These are phyloP conservation scores for Cyprinella venusta DNA, from an alignment of 2,797 vertebrate genomes.

Conservation along the genomic window DNA sequence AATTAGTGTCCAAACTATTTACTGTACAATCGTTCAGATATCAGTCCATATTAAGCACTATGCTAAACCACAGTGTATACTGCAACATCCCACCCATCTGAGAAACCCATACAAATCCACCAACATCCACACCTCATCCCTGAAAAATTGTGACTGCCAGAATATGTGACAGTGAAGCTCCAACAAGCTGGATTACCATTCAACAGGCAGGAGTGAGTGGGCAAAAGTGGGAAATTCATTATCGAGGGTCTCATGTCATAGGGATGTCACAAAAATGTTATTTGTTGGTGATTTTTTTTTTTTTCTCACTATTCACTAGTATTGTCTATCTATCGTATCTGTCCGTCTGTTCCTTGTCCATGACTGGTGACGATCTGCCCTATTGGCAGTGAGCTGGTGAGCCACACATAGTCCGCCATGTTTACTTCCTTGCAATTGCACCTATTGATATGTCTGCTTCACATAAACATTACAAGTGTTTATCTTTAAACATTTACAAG, in stretches of 20 bases:
- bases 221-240: conserved; percentile 24
- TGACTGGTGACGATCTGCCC: too few species aligned
- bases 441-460: too few species aligned
- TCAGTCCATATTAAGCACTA: not conserved
- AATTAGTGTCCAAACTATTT: not conserved
- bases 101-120: not conserved
- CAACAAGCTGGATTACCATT: not conserved
- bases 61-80: not conserved
- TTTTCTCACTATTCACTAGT: not conserved
- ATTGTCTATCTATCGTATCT: not conserved
- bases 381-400: too few species aligned
- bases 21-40: not conserved
- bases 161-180: conserved; percentile 27
- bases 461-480: too few species aligned
- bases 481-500: too few species aligned
- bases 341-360: not conserved
- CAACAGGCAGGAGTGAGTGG: conserved; percentile 7
- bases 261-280: not conserved
- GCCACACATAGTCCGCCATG: too few species aligned
- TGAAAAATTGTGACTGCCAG: not conserved
- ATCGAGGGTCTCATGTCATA: conserved; percentile 16
- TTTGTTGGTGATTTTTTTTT: not conserved
- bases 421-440: too few species aligned
- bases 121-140: not conserved
- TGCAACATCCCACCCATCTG: not conserved